Evolutionary conservation across 2,888 invertebrate species (phyloP), one percentile per base, ranked within the genome.

Genomic region (Hyposoter didymator): DNA sequence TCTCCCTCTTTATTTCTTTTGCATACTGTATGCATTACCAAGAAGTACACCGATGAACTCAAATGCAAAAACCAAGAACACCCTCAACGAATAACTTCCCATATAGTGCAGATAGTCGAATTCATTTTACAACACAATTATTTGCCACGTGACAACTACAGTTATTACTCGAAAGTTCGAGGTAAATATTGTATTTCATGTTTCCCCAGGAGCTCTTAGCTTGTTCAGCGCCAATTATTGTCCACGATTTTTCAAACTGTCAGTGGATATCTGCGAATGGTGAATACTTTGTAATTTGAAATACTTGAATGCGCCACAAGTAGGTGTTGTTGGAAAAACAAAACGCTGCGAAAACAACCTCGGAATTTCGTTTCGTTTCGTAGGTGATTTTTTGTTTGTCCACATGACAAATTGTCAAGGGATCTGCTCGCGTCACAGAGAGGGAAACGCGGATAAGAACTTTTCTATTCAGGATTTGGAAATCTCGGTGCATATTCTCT

Each of bases 21-120:
- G 32, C n/a, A 43, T 64, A 55, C 32, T 17, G 72, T 73, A 82
- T 75, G 76, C 55, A 66, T 39, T 67, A 80, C 73, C 49, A 55
- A 80, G 45, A 73, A 69, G 22, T 62, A 43, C 43, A 43, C 22
- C 67, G 14, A 10, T 43, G 22, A 43, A 43, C 14, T 19, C 19
- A 43, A 19, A 66, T 32, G 8, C 67, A 67, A 45, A 67, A 49
- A 35, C 70, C 7, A n/a, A 52, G 47, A 32, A 52, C 12, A 52
- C 12, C 12, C 7, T 52, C 4, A 70, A 35, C 32, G 70, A 52
- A 32, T 70, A 70, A 70, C 17, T 70, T 8, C 6, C 49, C 8
- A 28, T 7, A 39, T 7, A 39, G 39, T 39, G 0, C 8, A 32
- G 10, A 49, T 70, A n/a, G 22, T 12, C 67, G 43, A 67, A 59